Percentiles rank a stretch among this genome's conserved stretches.
Evolutionary conservation across 2,888 invertebrate genomes (phyloP).

Genomic region (Drosophila tripunctata): DNA sequence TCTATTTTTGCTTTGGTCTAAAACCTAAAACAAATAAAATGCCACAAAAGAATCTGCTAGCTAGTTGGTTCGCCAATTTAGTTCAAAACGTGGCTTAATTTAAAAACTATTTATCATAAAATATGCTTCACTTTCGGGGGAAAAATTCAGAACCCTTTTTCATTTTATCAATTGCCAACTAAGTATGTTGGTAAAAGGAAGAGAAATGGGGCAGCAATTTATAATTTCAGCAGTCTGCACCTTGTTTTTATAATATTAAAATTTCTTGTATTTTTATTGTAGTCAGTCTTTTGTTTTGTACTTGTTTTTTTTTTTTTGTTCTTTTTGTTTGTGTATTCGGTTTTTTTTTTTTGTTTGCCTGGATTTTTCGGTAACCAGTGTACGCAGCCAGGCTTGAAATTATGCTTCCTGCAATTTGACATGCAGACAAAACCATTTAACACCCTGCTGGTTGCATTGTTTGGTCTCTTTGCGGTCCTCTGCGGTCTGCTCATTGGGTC

Average conservation of each 20-base stretch:
- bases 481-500: conserved; percentile 5
- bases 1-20: no score
- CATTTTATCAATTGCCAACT: conserved; percentile 3
- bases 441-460: conserved; percentile 74
- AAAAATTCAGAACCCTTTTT: not conserved
- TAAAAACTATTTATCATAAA: not conserved
- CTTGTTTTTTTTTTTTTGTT: conserved; percentile 11
- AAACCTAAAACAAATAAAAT: no score
- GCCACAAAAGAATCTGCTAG: no score
- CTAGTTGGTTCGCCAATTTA: no score
- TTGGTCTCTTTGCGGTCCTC: conserved; percentile 25
- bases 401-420: conserved; percentile 78
- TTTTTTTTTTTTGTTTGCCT: conserved; percentile 13
- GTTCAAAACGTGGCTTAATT: not conserved
- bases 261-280: no score
- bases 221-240: conserved; percentile 49
- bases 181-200: not conserved
- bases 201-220: conserved; percentile 35
- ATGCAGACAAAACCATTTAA: conserved; percentile 78
- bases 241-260: conserved; percentile 41
- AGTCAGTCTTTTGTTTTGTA: no score
- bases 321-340: not conserved
- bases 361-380: conserved; percentile 41
- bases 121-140: not conserved
- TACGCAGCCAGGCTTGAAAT: conserved; percentile 73